Conservation (phyloP, 2,797 vertebrate genomes). For the Propithecus perrieri region DNA sequence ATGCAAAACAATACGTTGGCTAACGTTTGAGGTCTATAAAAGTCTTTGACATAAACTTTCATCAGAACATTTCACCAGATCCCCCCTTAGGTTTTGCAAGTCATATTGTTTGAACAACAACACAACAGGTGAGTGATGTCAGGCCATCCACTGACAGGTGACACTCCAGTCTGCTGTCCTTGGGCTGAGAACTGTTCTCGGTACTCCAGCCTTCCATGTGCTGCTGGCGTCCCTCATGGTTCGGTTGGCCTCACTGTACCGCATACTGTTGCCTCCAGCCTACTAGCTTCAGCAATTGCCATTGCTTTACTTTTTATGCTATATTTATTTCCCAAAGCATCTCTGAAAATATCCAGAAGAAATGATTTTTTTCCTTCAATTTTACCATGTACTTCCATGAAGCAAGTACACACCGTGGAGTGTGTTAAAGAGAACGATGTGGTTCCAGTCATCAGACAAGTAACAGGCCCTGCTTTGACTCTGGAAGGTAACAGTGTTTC, state of each 20-base stretch:
- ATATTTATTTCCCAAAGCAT: neutral
- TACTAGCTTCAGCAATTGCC: fast-evolving
- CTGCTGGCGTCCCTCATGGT: fast-evolving
- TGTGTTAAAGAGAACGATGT: neutral
- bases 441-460: neutral
- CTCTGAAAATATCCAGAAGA: neutral
- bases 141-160: neutral
- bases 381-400: neutral
- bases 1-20: fast-evolving
- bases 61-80: neutral
- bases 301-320: neutral
- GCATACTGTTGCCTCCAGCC: neutral
- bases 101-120: neutral
- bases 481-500: neutral
- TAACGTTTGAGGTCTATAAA: neutral
- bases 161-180: neutral
- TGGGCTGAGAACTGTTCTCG: neutral
- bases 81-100: neutral
- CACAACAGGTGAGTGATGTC: neutral
- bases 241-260: fast-evolving
- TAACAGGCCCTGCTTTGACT: neutral
- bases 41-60: neutral
- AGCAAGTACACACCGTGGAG: too few species aligned
- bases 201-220: fast-evolving
- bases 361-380: neutral